Evolutionary conservation across 2,797 vertebrate species (phyloP), one percentile per base, ranked within the genome.

Genomic region (Lates japonicus): DNA sequence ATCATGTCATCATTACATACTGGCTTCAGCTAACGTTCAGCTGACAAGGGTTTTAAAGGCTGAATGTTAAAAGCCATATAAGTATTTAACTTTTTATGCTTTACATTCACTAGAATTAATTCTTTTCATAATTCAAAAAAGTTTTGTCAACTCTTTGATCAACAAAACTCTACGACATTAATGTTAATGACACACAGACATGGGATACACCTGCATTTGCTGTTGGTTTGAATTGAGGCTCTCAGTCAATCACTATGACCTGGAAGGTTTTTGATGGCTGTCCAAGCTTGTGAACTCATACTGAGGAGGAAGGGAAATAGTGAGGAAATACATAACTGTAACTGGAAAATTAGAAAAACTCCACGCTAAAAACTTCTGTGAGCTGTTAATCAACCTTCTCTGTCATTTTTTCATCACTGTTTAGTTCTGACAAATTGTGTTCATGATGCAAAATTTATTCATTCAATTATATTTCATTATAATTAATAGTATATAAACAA

Each of bases 1-100:
- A 46, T 78, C 49, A 48, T 48, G n/a, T 74, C 41, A 20, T 61
- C 58, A 59, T 76, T 37, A 33, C 25, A 29, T 2, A 29, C 63
- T 25, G 41, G 22, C 11, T 68, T 78, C 7, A 11, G 12, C 6
- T 3, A 37, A 20, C 2, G 22, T 42, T 75, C 29, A n/a, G 1
- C 37, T 29, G 46, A 59, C 22, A 14, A 29, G 19, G 9, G 3
- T 59, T 59, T 79, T n/a, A 70, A 22, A 54, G 48, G 25, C 39
- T 20, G 14, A 61, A n/a, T 46, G 44, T 8, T 73, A 17, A 25
- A 46, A 42, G 14, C 39, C 31, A 20, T n/a, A 65, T 74, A 42
- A 22, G 3, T 2, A 33, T 60, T 41, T 55, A 19, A n/a, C 44
- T 49, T 41, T 42, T 72, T 44, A 44, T 49, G 9, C 11, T 25